Evolutionary conservation across 2,113 vertebrate species (phyloP), one percentile per base, ranked within the genome.

Genomic region (Ceyx cyanopectus): DNA sequence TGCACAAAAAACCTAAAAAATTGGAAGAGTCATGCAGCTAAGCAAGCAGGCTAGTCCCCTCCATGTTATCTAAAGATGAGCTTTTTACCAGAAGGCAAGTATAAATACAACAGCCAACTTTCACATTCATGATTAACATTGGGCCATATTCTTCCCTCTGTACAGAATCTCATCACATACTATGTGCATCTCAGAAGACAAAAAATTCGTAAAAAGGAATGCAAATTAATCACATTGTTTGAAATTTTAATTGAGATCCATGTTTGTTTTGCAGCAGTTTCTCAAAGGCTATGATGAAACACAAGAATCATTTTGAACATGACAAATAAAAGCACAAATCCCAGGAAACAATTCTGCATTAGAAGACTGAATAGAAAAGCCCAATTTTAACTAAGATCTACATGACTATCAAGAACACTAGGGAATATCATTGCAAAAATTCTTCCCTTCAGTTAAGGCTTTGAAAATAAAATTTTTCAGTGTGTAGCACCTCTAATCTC

Each of bases 381-480:
- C 54, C 51, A 41, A 69, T 78, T 83, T 91, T 51, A 89, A 61
- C 41, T 62, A 82, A 66, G 43, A 51, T 6, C 43, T 85, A 21
- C 10, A 41, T 7, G 24, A 87, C 51, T 67, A 91, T 12, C 20
- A 80, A 69, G 4, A 63, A 30, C 29, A 62, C 83, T 65, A 91
- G 56, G 56, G 56, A 89, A 78, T 2, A 2, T 51, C 53, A 30
- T 85, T 87, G 50, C 51, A 92, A 80, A 87, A 90, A 65, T 34
- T 95, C 21, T 11, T 81, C 50, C n/a, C 5, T 68, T 81, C 24
- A 30, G 67, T 87, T 96, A 96, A 93, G 81, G 91, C 86, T 81
- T 92, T 88, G 51, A 74, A 86, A 78, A 66, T 6, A 41, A 75
- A 69, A 19, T 40, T 94, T 85, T 85, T 80, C 26, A 89, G 43